phyloP scores from a whole-genome alignment of 2,113 vertebrate genomes.

The Daphoenositta chrysoptera region DNA sequence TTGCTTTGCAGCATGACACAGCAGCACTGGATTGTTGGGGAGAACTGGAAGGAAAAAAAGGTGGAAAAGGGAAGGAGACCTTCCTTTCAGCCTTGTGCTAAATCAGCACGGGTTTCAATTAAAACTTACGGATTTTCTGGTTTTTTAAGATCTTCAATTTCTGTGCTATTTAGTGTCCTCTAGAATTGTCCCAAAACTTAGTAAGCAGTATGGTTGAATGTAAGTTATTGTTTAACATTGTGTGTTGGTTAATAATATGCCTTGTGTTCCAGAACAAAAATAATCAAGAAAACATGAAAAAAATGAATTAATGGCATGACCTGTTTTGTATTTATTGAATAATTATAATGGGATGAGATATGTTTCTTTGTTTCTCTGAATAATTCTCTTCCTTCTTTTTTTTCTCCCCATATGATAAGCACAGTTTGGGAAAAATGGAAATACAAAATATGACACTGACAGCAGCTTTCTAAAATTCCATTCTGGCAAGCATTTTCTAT shows the following conservation, averaged over 20 bases:
- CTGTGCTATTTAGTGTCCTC: neutral
- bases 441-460: neutral
- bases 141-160: neutral
- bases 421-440: neutral
- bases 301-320: neutral
- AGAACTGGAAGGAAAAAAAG: no score
- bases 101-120: neutral
- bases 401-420: accelerated
- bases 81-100: neutral
- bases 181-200: neutral
- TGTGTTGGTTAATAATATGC: neutral
- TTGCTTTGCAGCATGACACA: neutral
- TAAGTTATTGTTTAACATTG: neutral
- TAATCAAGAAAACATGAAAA: neutral
- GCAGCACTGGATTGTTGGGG: neutral
- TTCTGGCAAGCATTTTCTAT: neutral
- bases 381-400: neutral
- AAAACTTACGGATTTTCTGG: neutral
- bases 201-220: neutral
- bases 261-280: neutral
- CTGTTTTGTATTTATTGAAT: neutral
- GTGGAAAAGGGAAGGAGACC: neutral
- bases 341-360: neutral
- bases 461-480: neutral
- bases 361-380: neutral